These are phyloP conservation scores for Lagopus leucura DNA, from an alignment of 2,113 vertebrate species.

Conservation along the genomic window DNA sequence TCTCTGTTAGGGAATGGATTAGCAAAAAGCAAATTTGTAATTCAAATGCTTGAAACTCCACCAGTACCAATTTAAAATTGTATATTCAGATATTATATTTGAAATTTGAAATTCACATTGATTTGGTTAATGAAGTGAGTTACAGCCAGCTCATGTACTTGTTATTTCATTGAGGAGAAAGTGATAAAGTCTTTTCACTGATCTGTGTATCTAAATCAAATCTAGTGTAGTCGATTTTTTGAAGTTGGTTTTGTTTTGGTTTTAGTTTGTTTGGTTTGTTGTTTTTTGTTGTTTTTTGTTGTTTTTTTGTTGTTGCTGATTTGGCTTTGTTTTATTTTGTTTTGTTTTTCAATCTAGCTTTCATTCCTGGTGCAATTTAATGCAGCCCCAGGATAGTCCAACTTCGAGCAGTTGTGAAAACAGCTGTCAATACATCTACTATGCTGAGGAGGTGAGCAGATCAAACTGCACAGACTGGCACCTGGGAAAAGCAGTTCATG, in stretches of 20 bases:
- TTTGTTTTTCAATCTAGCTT: not conserved
- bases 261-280: not conserved
- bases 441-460: not conserved
- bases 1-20: constrained; percentile 70
- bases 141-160: constrained; percentile 29
- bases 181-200: not conserved
- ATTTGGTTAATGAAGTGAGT: constrained; percentile 64
- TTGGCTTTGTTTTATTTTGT: not conserved
- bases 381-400: not conserved
- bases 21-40: constrained; percentile 72
- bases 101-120: constrained; percentile 67
- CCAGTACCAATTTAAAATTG: constrained; percentile 60
- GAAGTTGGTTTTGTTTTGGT: not conserved
- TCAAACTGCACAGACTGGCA: not conserved
- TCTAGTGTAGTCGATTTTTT: not conserved
- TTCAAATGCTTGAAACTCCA: constrained; percentile 63
- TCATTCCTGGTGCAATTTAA: not conserved
- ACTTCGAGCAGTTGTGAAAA: not conserved
- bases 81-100: constrained; percentile 65
- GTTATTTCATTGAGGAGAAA: constrained; percentile 1
- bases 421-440: not conserved
- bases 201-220: not conserved
- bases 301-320: not conserved
- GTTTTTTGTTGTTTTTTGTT: not conserved
- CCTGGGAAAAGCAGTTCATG: not conserved